phyloP scores from a whole-genome alignment of 2,888 invertebrate species.

The Pseudanteris insignis region DNA sequence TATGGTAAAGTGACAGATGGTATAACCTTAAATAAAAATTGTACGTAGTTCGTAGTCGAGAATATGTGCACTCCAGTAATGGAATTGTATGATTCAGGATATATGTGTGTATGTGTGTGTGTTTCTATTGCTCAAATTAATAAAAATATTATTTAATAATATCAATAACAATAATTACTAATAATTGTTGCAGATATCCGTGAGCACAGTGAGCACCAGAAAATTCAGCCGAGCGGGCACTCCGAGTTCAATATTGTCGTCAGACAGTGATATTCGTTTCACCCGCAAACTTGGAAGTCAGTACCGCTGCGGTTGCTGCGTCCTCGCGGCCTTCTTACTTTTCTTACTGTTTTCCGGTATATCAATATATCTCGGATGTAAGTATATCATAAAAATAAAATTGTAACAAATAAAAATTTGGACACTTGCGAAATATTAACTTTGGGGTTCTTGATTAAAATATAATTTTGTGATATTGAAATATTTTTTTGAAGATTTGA shows the following conservation, averaged over 20 bases:
- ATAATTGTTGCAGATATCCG: constrained; percentile 67
- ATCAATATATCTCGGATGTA: constrained; percentile 75
- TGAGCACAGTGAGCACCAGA: constrained; percentile 67
- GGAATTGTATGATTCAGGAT: too few species aligned
- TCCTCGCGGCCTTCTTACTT: constrained; percentile 83
- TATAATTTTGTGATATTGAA: too few species aligned
- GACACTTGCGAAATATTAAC: too few species aligned
- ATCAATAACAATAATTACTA: constrained; percentile 15
- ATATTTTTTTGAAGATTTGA: too few species aligned
- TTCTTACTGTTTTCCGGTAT: constrained; percentile 78
- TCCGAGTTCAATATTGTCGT: constrained; percentile 84
- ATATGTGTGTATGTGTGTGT: not conserved
- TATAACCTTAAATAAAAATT: too few species aligned
- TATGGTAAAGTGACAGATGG: too few species aligned
- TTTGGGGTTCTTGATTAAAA: too few species aligned
- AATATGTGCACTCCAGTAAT: too few species aligned
- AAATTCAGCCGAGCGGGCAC: constrained; percentile 69
- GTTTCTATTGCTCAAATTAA: not conserved
- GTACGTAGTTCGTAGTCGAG: too few species aligned
- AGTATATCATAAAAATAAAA: constrained; percentile 66
- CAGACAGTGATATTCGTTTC: constrained; percentile 89
- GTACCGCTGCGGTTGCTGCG: constrained; percentile 87
- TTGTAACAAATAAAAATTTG: not conserved
- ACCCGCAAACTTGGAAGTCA: constrained; percentile 86
- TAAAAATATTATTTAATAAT: too few species aligned